Percentiles rank a stretch among this genome's conserved stretches.
Conservation (phyloP, 37 sponge, comb jelly and placozoan genomes). For the Geodia barretti region DNA sequence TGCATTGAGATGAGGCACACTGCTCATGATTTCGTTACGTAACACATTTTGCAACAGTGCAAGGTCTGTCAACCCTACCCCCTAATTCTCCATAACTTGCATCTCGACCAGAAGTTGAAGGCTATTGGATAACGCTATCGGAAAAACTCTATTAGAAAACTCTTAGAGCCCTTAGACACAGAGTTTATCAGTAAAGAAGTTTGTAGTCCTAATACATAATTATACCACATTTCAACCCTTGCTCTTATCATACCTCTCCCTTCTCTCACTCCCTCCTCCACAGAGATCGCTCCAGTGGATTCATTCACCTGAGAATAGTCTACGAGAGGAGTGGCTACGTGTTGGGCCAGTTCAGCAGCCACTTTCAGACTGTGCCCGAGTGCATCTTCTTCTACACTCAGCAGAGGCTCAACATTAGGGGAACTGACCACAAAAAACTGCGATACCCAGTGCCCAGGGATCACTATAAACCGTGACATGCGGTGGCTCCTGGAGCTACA, state of each 20-base stretch:
- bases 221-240: neutral
- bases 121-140: too few relatives aligned
- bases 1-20: too few relatives aligned
- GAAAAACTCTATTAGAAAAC: too few relatives aligned
- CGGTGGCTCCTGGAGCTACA: neutral
- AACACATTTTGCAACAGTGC: too few relatives aligned
- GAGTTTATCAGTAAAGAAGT: too few relatives aligned
- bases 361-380: slow-evolving; percentile 63
- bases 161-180: too few relatives aligned
- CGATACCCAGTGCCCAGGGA: slow-evolving; percentile 38
- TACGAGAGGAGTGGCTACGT: slow-evolving; percentile 52
- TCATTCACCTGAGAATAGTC: slow-evolving; percentile 69
- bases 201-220: too few relatives aligned
- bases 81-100: too few relatives aligned
- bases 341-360: slow-evolving; percentile 82
- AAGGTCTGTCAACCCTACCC: too few relatives aligned
- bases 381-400: slow-evolving; percentile 73
- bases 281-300: slow-evolving; percentile 26
- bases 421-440: slow-evolving; percentile 71
- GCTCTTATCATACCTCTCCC: neutral
- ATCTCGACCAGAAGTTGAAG: too few relatives aligned
- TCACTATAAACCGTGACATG: neutral
- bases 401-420: slow-evolving; percentile 69
- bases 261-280: neutral
- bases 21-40: too few relatives aligned